phyloP scores from a whole-genome alignment of 53 echinoderm and acorn worm genomes.

The Hippasteria phrygiana region DNA sequence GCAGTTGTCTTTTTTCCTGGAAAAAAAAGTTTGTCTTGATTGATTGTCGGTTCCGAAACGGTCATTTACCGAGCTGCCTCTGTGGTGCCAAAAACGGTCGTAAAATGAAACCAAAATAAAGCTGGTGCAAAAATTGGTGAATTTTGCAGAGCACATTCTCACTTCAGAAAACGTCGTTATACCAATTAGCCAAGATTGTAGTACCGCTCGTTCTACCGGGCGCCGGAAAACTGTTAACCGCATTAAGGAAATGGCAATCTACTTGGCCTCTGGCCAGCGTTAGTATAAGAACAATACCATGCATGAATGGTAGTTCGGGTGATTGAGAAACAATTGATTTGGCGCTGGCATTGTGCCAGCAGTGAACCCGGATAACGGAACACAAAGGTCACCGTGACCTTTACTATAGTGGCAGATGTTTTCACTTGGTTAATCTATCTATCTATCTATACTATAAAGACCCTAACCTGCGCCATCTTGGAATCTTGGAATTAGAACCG shows the following conservation, averaged over 20 bases:
- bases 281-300: background rate
- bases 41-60: too few relatives aligned
- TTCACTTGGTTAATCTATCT: background rate
- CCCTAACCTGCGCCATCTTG: too few relatives aligned
- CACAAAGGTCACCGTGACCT: background rate
- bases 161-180: too few relatives aligned
- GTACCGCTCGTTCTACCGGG: background rate
- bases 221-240: background rate
- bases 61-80: too few relatives aligned
- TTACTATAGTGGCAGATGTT: background rate
- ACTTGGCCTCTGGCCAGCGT: background rate
- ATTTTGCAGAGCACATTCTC: too few relatives aligned
- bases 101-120: too few relatives aligned
- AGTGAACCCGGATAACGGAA: background rate
- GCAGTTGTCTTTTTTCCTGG: too few relatives aligned
- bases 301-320: background rate
- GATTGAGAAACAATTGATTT: background rate
- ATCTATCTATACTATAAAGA: too few relatives aligned
- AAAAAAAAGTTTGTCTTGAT: too few relatives aligned
- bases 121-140: too few relatives aligned
- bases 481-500: too few relatives aligned
- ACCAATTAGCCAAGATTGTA: background rate
- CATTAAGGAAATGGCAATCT: background rate
- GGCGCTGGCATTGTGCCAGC: background rate
- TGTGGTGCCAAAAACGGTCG: too few relatives aligned